Evolutionary conservation across 2,113 vertebrate genomes (phyloP), one percentile per base, ranked within the genome.

Genomic region (Leptobrachium ailaonicum): DNA sequence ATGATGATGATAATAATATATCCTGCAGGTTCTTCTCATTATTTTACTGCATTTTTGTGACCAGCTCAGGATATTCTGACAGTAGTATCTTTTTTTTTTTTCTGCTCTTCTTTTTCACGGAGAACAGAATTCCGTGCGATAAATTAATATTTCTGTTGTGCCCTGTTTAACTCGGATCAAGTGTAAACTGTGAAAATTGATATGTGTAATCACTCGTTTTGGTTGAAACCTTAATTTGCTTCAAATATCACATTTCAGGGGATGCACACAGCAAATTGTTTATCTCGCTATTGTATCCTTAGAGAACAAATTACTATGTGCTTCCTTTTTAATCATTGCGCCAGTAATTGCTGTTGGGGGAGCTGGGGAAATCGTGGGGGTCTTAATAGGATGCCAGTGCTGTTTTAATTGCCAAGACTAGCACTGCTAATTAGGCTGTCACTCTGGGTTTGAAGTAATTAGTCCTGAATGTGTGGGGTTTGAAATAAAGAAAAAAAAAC

Each of bases 381-480:
- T 83, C 84, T 88, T 91, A 90, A 90, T 91, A 88, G 90, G 89
- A 86, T 85, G 82, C 82, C 84, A 83, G 66, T 92, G 86, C 85
- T 85, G 85, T 89, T 90, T 89, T 91, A 90, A 89, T 93, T 94
- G 89, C 88, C 79, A 83, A 82, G 83, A 88, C 88, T 87, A 69
- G 79, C 86, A 89, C 89, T 90, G 85, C 85, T 92, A 91, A 93
- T 91, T 92, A 88, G 89, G 82, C 77, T 93, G 88, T 92, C 89
- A 88, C 90, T 92, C 88, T 90, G 84, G 83, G 85, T 91, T 83
- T 83, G 77, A 81, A 88, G 84, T 89, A 91, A 90, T 92, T 93
- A 90, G 85, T 87, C 86, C 87, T 88, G 88, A 84, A 83, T 91
- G 85, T 88, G 88, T 91, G 83, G 88, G 87, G 88, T 32, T 53